Conservation (phyloP, 2,113 vertebrate species). For the Coryphaenoides rupestris region DNA sequence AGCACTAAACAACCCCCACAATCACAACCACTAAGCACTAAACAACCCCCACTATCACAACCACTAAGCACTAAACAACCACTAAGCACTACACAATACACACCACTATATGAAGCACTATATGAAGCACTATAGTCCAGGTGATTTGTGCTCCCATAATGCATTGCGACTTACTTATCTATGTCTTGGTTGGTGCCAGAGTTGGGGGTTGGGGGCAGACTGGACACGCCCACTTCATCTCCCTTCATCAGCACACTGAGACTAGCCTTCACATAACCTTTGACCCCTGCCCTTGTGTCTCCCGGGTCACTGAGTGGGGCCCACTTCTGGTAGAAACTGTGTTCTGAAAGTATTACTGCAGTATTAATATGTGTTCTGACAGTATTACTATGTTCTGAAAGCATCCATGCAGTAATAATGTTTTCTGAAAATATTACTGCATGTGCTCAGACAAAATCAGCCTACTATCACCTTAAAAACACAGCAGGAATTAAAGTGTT, state of each 20-base stretch:
- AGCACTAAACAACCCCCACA: too few relatives aligned
- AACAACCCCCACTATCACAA: neutral
- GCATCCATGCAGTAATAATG: too few relatives aligned
- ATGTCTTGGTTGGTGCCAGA: conserved; percentile 75
- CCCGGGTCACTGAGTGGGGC: conserved; percentile 87
- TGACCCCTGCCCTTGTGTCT: conserved; percentile 83
- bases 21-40: neutral
- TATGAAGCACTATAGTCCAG: too few relatives aligned
- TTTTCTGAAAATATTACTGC: too few relatives aligned
- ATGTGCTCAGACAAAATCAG: too few relatives aligned
- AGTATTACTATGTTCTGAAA: neutral
- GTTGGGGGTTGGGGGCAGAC: conserved; percentile 49
- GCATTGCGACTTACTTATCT: conserved; percentile 78
- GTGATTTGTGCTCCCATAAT: too few relatives aligned
- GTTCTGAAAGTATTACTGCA: conserved; percentile 68
- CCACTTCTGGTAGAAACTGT: conserved; percentile 93
- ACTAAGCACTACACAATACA: neutral
- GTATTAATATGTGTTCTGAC: neutral
- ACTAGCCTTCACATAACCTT: conserved; percentile 89
- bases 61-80: too few relatives aligned
- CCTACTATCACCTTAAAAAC: too few relatives aligned
- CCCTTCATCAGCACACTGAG: conserved; percentile 80
- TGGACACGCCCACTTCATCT: conserved; percentile 66
- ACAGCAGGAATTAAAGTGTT: too few relatives aligned
- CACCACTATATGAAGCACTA: too few relatives aligned